Evolutionary conservation across 2,797 vertebrate genomes (phyloP), one percentile per base, ranked within the genome.

Genomic region (Limnodromus scolopaceus): DNA sequence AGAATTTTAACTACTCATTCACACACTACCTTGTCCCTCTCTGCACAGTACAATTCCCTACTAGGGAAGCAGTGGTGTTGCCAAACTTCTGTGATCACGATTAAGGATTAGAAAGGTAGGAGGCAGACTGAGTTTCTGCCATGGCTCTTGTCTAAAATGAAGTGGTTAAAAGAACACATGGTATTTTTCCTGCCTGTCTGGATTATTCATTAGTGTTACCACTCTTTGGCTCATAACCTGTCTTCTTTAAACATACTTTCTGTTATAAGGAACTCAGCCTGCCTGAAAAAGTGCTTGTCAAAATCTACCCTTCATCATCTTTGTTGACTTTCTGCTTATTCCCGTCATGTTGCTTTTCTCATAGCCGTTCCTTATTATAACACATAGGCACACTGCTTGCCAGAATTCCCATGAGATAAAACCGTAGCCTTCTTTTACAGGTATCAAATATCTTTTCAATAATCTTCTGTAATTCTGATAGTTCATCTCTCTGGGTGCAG

Each of bases 1-100:
- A 34, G 92, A 96, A 95, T 97, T 93, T 92, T 84, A 96, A 94
- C 84, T 80, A 89, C 70, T 79, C 49, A 3, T 90, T 88, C 87
- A 81, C 11, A 8, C 0, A 2, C 51, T 79, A 55, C 28, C 51
- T 55, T 76, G 57, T 88, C 61, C 46, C 65, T 86, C 69, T 63
- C 54, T 69, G 39, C 34, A 16, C 23, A 28, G 34, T 72, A n/a
- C 2, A 3, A 66, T 79, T 92, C 83, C 58, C 60, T 90, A 46
- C 46, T 87, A 39, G 55, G 51, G 71, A 48, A 92, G 70, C 79
- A 95, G 38, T 71, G 30, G 36, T 71, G 51, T 64, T 86, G 70
- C 83, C 70, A 82, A 25, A 57, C 48, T 90, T 86, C 63, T 92
- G 30, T 69, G 93, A 71, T 84, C 55, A 64, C 54, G 38, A 72